Conservation (phyloP, 2,888 invertebrate genomes). For the Sylvicola cinctus region DNA sequence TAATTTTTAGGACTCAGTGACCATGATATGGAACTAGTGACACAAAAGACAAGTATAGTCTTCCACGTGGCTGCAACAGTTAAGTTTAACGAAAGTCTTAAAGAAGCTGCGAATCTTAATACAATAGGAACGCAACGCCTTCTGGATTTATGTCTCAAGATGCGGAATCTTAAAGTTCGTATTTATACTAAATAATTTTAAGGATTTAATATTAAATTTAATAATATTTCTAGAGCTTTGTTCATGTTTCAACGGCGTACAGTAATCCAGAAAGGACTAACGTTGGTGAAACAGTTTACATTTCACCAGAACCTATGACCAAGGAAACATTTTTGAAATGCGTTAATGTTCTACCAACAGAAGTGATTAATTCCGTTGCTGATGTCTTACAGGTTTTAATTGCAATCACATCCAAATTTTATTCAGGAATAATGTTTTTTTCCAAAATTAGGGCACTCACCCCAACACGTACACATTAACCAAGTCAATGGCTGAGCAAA, state of each 20-base stretch:
- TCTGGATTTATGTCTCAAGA: slow-evolving; percentile 59
- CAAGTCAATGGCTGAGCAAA: slow-evolving; percentile 79
- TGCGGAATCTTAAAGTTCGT: slow-evolving; percentile 48
- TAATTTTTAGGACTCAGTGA: too few relatives aligned
- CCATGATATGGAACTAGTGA: slow-evolving; percentile 40
- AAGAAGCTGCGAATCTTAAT: slow-evolving; percentile 72
- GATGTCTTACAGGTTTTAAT: slow-evolving; percentile 38
- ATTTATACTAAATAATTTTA: neutral
- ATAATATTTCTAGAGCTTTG: slow-evolving; percentile 33
- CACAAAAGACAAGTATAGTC: slow-evolving; percentile 54
- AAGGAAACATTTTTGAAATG: slow-evolving; percentile 39
- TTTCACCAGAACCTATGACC: slow-evolving; percentile 34
- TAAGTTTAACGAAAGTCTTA: slow-evolving; percentile 78
- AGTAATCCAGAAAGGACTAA: slow-evolving; percentile 72
- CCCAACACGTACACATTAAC: slow-evolving; percentile 95
- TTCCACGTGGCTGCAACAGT: slow-evolving; percentile 96
- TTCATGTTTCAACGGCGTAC: slow-evolving; percentile 92
- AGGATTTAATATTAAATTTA: neutral
- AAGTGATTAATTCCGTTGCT: slow-evolving; percentile 34
- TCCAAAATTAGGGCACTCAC: slow-evolving; percentile 38
- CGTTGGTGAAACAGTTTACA: slow-evolving; percentile 71
- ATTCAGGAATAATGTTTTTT: too few relatives aligned
- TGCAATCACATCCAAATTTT: too few relatives aligned
- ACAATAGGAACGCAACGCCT: slow-evolving; percentile 73
- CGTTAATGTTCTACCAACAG: slow-evolving; percentile 36